Evolutionary conservation across 2,113 vertebrate genomes (phyloP).

Genomic region (Eublepharis macularius): DNA sequence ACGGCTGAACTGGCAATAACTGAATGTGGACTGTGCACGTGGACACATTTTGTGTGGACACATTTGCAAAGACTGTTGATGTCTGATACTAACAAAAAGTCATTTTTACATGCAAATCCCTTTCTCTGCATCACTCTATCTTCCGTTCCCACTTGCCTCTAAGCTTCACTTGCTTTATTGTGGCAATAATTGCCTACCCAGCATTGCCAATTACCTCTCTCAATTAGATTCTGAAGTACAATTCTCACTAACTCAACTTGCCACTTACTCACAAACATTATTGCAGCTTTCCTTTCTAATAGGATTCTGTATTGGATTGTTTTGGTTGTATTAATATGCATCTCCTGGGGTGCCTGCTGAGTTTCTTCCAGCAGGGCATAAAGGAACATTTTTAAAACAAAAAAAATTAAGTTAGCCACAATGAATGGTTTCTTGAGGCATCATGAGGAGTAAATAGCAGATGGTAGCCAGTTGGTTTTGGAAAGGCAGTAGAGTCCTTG

Average conservation of each 20-base stretch:
- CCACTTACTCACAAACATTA: slow-evolving; percentile 1
- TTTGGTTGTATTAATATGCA: neutral
- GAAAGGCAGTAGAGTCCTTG: neutral
- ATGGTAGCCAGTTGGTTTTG: neutral
- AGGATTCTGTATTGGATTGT: slow-evolving; percentile 17
- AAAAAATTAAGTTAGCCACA: neutral
- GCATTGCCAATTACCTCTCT: slow-evolving; percentile 18
- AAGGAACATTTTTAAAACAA: neutral
- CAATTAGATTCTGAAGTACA: slow-evolving; percentile 33
- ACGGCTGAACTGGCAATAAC: neutral
- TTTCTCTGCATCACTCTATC: neutral
- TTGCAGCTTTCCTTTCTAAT: slow-evolving; percentile 6
- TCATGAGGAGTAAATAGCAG: neutral
- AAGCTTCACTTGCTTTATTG: slow-evolving; percentile 20
- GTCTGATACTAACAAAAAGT: slow-evolving; percentile 9
- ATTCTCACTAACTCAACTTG: slow-evolving; percentile 17
- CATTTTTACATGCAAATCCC: neutral
- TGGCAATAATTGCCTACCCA: slow-evolving; percentile 18
- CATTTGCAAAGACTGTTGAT: neutral
- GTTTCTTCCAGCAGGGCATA: neutral
- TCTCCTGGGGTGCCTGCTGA: neutral
- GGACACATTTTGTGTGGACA: neutral
- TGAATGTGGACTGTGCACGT: neutral
- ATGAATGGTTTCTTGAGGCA: neutral
- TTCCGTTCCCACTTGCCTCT: neutral